Percentiles rank a stretch among this genome's conserved stretches.
phyloP scores from a whole-genome alignment of 2,797 vertebrate genomes.

The Acestrorhynchus altus region DNA sequence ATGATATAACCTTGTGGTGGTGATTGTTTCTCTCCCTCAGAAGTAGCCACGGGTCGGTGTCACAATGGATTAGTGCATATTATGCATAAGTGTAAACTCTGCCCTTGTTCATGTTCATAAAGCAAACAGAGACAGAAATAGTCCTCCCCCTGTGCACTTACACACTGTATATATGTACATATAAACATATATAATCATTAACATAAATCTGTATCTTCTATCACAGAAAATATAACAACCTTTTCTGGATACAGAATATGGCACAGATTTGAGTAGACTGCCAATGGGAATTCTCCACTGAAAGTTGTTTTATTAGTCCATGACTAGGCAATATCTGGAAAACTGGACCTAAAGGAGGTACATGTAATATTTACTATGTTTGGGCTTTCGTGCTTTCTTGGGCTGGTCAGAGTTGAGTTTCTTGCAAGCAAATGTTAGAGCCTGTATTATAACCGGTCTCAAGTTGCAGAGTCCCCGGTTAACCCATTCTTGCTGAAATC shows the following conservation, averaged over 20 bases:
- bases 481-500: not conserved
- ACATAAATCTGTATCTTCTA: slow-evolving; percentile 10
- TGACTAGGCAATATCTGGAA: slow-evolving; percentile 10
- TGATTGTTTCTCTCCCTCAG: slow-evolving; percentile 4
- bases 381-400: not conserved
- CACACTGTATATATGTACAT: not conserved
- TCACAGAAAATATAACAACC: not conserved
- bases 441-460: not conserved
- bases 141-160: not conserved
- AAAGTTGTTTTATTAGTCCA: not conserved
- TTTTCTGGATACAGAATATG: too few relatives aligned
- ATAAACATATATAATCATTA: not conserved
- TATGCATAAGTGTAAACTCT: slow-evolving; percentile 30
- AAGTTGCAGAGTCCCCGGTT: not conserved
- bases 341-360: slow-evolving; percentile 13
- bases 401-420: not conserved
- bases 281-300: not conserved
- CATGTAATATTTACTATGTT: slow-evolving; percentile 24
- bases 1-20: not conserved
- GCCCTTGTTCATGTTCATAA: slow-evolving; percentile 10
- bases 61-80: slow-evolving; percentile 15
- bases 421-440: not conserved
- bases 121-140: slow-evolving; percentile 17
- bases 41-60: slow-evolving; percentile 12
- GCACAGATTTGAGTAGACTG: not conserved